Conservation (phyloP, 2,797 vertebrate genomes). For the Hyperoplus immaculatus region DNA sequence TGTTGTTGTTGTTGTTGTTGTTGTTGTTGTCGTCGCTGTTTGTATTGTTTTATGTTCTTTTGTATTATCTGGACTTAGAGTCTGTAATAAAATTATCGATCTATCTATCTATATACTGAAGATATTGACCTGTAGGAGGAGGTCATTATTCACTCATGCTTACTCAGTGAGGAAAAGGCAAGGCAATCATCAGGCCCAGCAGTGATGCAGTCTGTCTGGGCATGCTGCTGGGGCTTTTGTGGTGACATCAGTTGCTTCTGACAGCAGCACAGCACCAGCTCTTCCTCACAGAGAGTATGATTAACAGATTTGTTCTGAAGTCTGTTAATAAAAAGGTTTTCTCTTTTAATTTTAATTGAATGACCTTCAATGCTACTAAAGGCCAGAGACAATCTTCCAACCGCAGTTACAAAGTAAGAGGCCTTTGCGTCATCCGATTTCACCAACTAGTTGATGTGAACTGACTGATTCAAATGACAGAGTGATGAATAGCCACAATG, state of each 20-base stretch:
- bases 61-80: no score
- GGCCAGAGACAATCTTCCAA: not conserved
- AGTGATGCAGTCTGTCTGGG: conserved; percentile 54
- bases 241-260: conserved; percentile 74
- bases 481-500: conserved; percentile 27
- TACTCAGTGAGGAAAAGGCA: conserved; percentile 18
- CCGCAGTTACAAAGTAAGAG: not conserved
- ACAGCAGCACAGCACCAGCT: conserved; percentile 59
- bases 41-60: no score
- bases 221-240: conserved; percentile 44
- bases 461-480: conserved; percentile 26
- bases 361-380: not conserved
- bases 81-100: no score
- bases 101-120: not conserved
- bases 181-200: conserved; percentile 44
- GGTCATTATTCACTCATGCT: conserved; percentile 49
- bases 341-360: not conserved
- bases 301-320: conserved; percentile 30
- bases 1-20: no score
- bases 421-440: not conserved
- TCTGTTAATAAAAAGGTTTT: not conserved
- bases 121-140: conserved; percentile 30
- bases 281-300: conserved; percentile 56
- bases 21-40: no score
- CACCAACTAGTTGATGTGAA: not conserved